Evolutionary conservation across 2,888 invertebrate genomes (phyloP), one percentile per base, ranked within the genome.

Genomic region (Cerceris rybyensis): DNA sequence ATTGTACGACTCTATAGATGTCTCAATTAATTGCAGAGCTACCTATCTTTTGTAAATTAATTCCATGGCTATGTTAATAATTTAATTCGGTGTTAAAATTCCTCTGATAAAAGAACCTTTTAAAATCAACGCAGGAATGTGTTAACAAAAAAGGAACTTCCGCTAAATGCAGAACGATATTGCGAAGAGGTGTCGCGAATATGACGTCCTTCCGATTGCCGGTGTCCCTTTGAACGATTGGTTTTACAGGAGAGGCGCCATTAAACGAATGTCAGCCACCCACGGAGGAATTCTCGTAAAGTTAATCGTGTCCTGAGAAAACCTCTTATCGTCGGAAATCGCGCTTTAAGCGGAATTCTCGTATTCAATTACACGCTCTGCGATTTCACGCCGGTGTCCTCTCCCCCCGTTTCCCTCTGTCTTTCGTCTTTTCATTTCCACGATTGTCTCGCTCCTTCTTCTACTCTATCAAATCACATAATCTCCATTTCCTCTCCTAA

Each of bases 311-410:
- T n/a, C n/a, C n/a, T 5, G 57, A 59, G 42, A 14, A 42, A 11
- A n/a, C 49, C 17, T 55, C 17, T 14, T 42, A 6, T 67, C 55
- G 39, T 58, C 11, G 11, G 16, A n/a, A 41, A 60, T 68, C n/a
- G 5, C 13, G 11, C 41, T 66, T 55, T 41, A 16, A 49, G 39
- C 28, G 60, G 60, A 78, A 73, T 59, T 14, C 64, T 65, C 46
- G 68, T 52, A 54, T 73, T 73, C 67, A 73, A 73, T 76, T 68
- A 67, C 61, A 76, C 63, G 73, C 59, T 55, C n/a, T 43, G n/a
- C 28, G 50, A 75, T 52, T 77, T 61, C 5, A 46, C 65, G 11
- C 41, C 41, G n/a, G 11, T 43, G 2, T 6, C 11, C 7, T 9
- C 5, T 5, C 5, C 42, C 7, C 28, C 16, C n/a, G 5, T 11